phyloP scores from a whole-genome alignment of 1,140 invertebrate genomes.

The Cataglyphis hispanica region DNA sequence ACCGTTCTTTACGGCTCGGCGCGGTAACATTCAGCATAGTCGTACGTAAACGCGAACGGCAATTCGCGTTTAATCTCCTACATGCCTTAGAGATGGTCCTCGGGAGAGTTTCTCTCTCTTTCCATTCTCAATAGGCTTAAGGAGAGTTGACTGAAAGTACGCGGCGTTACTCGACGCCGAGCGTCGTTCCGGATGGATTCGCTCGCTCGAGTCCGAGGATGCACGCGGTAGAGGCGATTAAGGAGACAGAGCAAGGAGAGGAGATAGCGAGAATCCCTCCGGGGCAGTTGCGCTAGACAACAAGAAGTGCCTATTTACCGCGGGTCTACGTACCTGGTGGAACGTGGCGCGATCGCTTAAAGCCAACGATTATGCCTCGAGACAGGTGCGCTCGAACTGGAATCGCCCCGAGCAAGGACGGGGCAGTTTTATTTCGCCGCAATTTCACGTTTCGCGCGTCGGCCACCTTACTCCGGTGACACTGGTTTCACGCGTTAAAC shows the following conservation, averaged over 20 bases:
- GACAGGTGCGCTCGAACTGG: constrained; percentile 74
- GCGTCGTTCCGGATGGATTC: constrained; percentile 67
- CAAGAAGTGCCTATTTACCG: constrained; percentile 69
- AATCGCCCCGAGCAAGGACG: constrained; percentile 54
- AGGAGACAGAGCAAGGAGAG: constrained; percentile 26
- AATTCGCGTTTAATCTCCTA: constrained; percentile 54
- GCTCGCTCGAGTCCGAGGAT: constrained; percentile 11
- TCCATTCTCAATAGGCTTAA: constrained; percentile 53
- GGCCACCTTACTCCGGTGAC: constrained; percentile 3
- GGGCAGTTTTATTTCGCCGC: neutral
- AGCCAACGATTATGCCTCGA: constrained; percentile 66
- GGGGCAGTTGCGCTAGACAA: constrained; percentile 63
- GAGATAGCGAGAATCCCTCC: constrained; percentile 23
- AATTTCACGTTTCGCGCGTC: constrained; percentile 4
- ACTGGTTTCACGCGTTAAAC: constrained; percentile 14
- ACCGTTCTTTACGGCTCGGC: neutral
- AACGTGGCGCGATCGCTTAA: constrained; percentile 74
- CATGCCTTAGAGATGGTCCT: constrained; percentile 13
- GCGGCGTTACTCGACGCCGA: constrained; percentile 48
- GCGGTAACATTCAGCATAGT: neutral
- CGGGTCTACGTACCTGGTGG: constrained; percentile 68
- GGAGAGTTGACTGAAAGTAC: constrained; percentile 37
- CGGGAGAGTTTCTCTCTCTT: constrained; percentile 23
- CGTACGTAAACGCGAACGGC: constrained; percentile 24
- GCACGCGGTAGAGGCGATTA: constrained; percentile 56